Evolutionary conservation across 2,888 invertebrate genomes (phyloP), one percentile per base, ranked within the genome.

Genomic region (Cremastinae sp.): DNA sequence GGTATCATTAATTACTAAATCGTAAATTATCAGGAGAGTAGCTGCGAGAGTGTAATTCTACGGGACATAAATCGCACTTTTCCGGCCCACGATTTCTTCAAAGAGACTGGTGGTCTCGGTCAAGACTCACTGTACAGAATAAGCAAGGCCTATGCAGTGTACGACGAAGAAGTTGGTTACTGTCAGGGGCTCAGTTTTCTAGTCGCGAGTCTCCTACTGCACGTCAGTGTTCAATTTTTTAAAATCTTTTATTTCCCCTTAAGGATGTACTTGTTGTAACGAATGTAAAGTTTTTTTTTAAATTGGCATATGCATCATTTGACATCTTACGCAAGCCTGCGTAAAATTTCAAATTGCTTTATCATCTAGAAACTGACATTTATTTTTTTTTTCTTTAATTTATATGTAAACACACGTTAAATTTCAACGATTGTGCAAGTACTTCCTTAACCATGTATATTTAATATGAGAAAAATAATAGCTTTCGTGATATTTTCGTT

Each of bases 121-220:
- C 99, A 99, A 91, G 98, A 99, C 91, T 95, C 97, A 10, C 91
- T 99, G 65, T 97, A 97, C 88, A 95, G 97, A 87, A 96, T 99
- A 87, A 98, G 97, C 88, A 96, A 98, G 89, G 99, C 98, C 0
- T 99, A 99, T 90, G 98, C 99, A 1, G 96, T 98, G 7, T 96
- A 98, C 90, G 99, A 99, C 89, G 94, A 95, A 74, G 99, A 99
- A 91, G 97, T 99, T 78, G 98, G 98, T 69, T 99, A 99, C 91
- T 99, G 99, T 89, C 99, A 99, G 91, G 99, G 99, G 4, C 93
- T 99, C 75, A 99, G 98, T 90, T 99, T 99, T 90, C 92, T 99
- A 43, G 98, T 98, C 41, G 99, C 99, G 77, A 97, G 98, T 62
- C 91, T 99, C 71, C 91, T 99, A 35, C 91, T 99, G 78, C 99